Percentiles rank a stretch among this genome's conserved stretches.
These are phyloP conservation scores for Daboia siamensis DNA, from an alignment of 2,113 vertebrate genomes.

Conservation along the genomic window DNA sequence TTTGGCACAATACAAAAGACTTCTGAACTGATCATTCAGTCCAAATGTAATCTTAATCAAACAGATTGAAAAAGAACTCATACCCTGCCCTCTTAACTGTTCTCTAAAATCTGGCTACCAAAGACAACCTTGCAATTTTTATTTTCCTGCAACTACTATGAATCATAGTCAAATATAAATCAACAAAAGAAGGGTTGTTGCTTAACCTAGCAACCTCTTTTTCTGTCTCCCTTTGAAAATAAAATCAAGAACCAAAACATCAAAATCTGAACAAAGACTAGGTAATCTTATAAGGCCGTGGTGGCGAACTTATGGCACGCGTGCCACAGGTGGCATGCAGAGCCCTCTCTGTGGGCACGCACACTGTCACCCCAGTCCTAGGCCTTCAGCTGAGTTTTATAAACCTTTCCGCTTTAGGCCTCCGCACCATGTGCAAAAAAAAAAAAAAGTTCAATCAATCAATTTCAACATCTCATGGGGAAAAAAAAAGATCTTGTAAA, in stretches of 20 bases:
- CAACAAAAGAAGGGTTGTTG: not conserved
- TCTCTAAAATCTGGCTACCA: not conserved
- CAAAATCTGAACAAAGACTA: not conserved
- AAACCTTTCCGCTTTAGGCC: too few species aligned
- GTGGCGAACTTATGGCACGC: too few species aligned
- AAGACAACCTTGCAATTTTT: not conserved
- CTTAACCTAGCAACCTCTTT: not conserved
- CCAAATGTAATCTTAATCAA: not conserved
- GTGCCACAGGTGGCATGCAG: too few species aligned
- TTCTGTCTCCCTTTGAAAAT: not conserved
- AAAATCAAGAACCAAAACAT: not conserved
- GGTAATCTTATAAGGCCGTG: not conserved
- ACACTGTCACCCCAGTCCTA: too few species aligned
- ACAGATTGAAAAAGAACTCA: not conserved
- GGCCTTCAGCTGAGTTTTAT: too few species aligned
- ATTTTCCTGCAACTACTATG: not conserved
- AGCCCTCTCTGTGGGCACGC: too few species aligned
- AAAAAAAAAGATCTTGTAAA: too few species aligned
- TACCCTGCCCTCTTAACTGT: not conserved
- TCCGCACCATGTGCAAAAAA: too few species aligned
- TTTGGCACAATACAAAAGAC: not conserved
- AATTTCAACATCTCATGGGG: too few species aligned
- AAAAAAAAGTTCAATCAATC: too few species aligned
- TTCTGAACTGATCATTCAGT: not conserved
- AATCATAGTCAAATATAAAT: not conserved